Conservation (phyloP, 2,888 invertebrate species). For the Platynereis dumerilii region DNA sequence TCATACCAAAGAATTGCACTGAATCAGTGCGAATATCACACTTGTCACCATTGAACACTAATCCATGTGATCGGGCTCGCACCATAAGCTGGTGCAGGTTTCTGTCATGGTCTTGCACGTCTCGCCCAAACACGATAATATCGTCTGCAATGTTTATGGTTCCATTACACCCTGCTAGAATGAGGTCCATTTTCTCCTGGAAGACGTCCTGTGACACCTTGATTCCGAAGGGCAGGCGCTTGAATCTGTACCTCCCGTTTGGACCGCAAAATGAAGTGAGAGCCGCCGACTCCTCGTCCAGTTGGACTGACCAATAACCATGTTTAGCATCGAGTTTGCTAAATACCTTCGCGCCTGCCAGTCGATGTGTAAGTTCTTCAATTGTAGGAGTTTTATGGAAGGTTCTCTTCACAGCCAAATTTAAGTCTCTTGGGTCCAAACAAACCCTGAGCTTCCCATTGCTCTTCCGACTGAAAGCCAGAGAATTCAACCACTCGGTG, state of each 20-base stretch:
- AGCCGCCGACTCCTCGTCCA: slow-evolving; percentile 27
- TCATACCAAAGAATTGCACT: slow-evolving; percentile 29
- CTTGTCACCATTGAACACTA: slow-evolving; percentile 22
- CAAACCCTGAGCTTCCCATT: slow-evolving; percentile 35
- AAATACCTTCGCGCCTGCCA: slow-evolving; percentile 31
- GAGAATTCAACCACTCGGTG: slow-evolving; percentile 23
- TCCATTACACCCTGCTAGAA: slow-evolving; percentile 17
- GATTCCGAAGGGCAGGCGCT: slow-evolving; percentile 32
- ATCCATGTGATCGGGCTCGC: slow-evolving; percentile 1
- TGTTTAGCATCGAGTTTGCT: slow-evolving; percentile 37
- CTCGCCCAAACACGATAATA: slow-evolving; percentile 32
- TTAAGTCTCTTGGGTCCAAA: slow-evolving; percentile 31
- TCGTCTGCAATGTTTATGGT: slow-evolving; percentile 35
- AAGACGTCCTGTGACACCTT: slow-evolving; percentile 33
- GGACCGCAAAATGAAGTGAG: slow-evolving; percentile 34
- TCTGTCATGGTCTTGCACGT: slow-evolving; percentile 29
- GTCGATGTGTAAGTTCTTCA: slow-evolving; percentile 34
- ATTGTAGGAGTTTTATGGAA: slow-evolving; percentile 32
- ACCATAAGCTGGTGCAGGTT: slow-evolving; percentile 26
- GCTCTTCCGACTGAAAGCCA: slow-evolving; percentile 22
- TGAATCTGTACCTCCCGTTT: slow-evolving; percentile 25
- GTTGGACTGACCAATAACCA: slow-evolving; percentile 33
- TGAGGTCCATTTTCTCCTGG: slow-evolving; percentile 30
- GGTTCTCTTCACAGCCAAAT: slow-evolving; percentile 29
- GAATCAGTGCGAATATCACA: slow-evolving; percentile 1